A percentile compares a stretch with the other conserved stretches of the same genome.
Conservation (phyloP, 2,113 vertebrate genomes). For the Neolamprologus variostigma region DNA sequence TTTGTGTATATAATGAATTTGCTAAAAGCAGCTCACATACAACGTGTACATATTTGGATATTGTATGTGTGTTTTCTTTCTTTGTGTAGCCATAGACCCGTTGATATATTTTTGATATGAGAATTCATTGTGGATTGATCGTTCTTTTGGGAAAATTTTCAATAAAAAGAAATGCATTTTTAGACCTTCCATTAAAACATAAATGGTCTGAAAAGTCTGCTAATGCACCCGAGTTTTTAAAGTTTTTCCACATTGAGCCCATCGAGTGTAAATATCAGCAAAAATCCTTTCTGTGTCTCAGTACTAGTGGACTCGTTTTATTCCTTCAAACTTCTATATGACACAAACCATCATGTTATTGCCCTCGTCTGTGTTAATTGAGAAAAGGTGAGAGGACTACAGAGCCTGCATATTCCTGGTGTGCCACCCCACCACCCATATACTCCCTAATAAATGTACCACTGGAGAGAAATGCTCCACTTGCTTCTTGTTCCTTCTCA, state of each 20-base stretch:
- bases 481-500: constrained; percentile 37
- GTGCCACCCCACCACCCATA: neutral
- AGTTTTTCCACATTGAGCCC: neutral
- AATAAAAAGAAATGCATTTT: constrained; percentile 39
- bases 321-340: neutral
- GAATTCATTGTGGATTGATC: constrained; percentile 41
- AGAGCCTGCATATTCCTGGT: neutral
- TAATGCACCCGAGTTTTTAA: neutral
- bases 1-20: constrained; percentile 68
- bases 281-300: neutral
- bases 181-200: constrained; percentile 1
- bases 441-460: constrained; percentile 45
- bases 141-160: constrained; percentile 21
- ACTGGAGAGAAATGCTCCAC: constrained; percentile 33
- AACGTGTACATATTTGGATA: constrained; percentile 75
- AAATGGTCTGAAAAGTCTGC: neutral
- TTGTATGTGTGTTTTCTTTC: constrained; percentile 65
- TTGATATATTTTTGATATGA: constrained; percentile 78
- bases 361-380: neutral
- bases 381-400: neutral
- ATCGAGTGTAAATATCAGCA: neutral
- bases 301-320: neutral
- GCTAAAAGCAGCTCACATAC: constrained; percentile 59
- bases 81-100: constrained; percentile 67
- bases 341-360: neutral